These are phyloP conservation scores for Lasaia peninsularis DNA, from an alignment of 1,140 invertebrate genomes.

Conservation along the genomic window DNA sequence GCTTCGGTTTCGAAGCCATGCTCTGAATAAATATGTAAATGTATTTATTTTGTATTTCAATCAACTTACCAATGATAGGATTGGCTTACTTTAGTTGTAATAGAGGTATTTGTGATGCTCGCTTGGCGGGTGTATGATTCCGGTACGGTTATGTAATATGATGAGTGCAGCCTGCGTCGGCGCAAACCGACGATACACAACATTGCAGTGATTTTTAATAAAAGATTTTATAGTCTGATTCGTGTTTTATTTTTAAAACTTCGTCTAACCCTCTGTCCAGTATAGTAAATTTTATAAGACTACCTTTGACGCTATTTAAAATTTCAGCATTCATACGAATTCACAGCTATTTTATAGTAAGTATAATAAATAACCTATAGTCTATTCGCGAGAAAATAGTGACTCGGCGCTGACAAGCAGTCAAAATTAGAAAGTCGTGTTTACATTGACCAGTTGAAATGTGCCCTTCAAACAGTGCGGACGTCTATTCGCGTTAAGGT, in stretches of 20 bases:
- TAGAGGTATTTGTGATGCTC: conserved; percentile 25
- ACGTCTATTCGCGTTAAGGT: no score
- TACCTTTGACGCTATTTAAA: no score
- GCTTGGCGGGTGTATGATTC: conserved; percentile 36
- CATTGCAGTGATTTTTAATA: conserved; percentile 72
- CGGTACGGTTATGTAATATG: conserved; percentile 44
- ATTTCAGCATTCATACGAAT: no score
- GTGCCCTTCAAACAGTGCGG: no score
- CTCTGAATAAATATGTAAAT: conserved; percentile 40
- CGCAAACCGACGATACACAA: conserved; percentile 38
- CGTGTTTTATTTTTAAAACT: conserved; percentile 11
- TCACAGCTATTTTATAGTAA: no score
- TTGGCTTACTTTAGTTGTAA: conserved; percentile 58
- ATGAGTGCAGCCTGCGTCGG: conserved; percentile 42
- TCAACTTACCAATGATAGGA: conserved; percentile 39
- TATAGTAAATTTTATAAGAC: no score
- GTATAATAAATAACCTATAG: no score
- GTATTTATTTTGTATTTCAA: conserved; percentile 61
- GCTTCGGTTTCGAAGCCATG: conserved; percentile 17
- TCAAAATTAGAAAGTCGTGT: no score
- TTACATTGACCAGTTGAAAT: no score
- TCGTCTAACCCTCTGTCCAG: no score
- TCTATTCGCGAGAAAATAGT: no score
- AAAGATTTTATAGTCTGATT: conserved; percentile 69
- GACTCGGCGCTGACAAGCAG: no score